Percentiles rank a stretch among this genome's conserved stretches.
These are phyloP conservation scores for Schlechtendalia chinensis DNA, from an alignment of 1,140 invertebrate species.

Conservation along the genomic window DNA sequence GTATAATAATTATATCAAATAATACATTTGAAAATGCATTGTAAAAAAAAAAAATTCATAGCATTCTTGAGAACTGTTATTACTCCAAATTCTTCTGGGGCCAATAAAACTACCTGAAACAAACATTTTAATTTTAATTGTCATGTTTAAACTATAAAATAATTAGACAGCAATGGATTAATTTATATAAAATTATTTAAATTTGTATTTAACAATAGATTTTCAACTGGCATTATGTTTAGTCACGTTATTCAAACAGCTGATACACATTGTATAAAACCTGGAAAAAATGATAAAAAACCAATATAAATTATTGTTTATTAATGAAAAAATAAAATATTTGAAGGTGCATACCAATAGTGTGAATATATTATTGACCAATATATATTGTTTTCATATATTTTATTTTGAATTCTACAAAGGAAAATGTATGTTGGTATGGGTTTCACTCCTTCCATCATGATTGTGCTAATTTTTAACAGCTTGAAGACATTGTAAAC, in stretches of 20 bases:
- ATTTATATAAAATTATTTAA: constrained; percentile 6
- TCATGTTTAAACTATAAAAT: background rate
- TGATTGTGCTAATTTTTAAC: background rate
- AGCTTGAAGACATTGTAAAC: background rate
- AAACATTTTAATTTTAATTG: constrained; percentile 8
- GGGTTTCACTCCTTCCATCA: background rate
- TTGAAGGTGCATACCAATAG: constrained; percentile 8
- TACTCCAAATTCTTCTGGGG: background rate
- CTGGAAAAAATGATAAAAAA: constrained; percentile 1
- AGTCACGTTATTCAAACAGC: constrained; percentile 25
- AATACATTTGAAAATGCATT: background rate
- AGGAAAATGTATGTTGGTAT: background rate
- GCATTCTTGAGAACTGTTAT: background rate
- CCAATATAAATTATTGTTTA: background rate
- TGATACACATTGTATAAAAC: background rate
- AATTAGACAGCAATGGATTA: background rate
- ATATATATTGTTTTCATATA: background rate
- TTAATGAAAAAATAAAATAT: background rate
- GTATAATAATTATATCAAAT: background rate
- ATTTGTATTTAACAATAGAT: constrained; percentile 23
- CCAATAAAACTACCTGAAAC: constrained; percentile 9
- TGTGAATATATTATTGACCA: background rate
- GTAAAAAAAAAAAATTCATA: background rate
- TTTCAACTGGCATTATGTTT: background rate
- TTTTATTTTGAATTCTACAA: background rate